Conservation (phyloP, 2,113 vertebrate genomes). For the Boulengeromyrus knoepffleri region DNA sequence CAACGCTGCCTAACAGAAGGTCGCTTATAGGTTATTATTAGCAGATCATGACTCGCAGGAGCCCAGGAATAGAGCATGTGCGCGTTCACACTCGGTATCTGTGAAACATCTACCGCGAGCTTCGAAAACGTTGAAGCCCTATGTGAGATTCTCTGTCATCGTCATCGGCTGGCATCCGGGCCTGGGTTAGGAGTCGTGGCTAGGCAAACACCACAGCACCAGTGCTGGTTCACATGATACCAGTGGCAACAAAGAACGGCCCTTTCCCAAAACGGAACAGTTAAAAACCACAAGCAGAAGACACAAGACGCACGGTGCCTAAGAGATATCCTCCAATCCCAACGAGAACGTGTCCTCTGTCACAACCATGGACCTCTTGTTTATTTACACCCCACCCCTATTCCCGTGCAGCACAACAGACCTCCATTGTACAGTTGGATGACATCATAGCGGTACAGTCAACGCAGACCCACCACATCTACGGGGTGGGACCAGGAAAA, state of each 20-base stretch:
- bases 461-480: not conserved
- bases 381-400: not conserved
- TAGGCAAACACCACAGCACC: not conserved
- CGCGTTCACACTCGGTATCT: not conserved
- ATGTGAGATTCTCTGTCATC: not conserved
- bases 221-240: not conserved
- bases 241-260: not conserved
- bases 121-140: not conserved
- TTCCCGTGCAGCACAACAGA: not conserved
- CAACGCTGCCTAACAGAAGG: not conserved
- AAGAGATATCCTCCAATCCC: not conserved
- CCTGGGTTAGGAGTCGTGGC: not conserved
- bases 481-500: not conserved
- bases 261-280: not conserved
- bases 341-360: not conserved
- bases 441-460: not conserved
- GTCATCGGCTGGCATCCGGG: not conserved
- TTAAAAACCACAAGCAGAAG: not conserved
- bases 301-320: not conserved
- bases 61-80: not conserved
- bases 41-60: not conserved
- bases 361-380: not conserved
- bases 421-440: constrained; percentile 6
- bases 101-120: not conserved
- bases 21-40: not conserved